Base-by-base conservation (phyloP, 2,113 vertebrate genomes). In the Pluvianellus socialis region DNA sequence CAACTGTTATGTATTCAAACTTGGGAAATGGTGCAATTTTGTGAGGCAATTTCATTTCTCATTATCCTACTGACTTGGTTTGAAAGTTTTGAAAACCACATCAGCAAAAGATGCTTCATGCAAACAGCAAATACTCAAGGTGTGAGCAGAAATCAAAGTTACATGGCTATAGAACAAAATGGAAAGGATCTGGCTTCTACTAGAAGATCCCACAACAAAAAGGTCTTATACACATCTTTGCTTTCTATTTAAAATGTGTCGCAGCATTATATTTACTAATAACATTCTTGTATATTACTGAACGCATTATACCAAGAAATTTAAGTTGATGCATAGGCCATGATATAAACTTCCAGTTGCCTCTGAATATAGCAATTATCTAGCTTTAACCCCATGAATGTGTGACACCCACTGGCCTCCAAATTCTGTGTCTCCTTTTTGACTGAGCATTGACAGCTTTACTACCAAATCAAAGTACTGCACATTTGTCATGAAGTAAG, bases 161-260 rank as follows among this genome's bases (percentile, higher is more conserved):
- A 8, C 59, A 28, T 1, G 4, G 22, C 21, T 66, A 5, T 4
- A 4, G 66, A 79, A 23, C 33, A 18, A 79, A 70, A 63, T 40
- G 7, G 27, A 49, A 83, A 72, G 27, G 12, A 32, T 1, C 8
- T 30, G 8, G 28, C 38, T 72, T 63, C 56, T 56, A 15, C 19
- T 14, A 23, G 10, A 88, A 53, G 52, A 71, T 28, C 9, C 67
- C 45, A 65, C 17, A 77, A 49, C 23, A 53, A 49, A 56, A 86
- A 68, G 14, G 11, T 56, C 61, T 32, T 22, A n/a, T 1, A 7
- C 3, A 26, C 5, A 17, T 19, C 26, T 62, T 45, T 2, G 0
- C 16, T 47, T 91, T n/a, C 22, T 0, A 38, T 38, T 83, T 38
- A 26, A 8, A 89, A 28, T 27, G 8, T 23, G 65, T 62, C 70